Base-by-base conservation (phyloP, 2,797 vertebrate species). In the Acrossocheilus wenchowensis region DNA sequence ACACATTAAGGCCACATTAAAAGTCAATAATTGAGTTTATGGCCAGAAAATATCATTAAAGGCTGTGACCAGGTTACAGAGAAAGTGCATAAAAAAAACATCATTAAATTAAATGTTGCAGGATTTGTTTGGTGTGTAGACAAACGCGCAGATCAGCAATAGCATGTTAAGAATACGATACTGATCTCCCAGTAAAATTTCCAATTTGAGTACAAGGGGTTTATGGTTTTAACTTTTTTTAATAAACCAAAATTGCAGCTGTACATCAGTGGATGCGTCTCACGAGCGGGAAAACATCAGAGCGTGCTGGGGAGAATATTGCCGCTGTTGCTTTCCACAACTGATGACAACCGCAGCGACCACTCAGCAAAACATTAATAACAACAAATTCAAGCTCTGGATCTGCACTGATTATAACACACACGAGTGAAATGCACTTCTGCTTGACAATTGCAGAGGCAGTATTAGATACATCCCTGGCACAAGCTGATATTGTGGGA, bases 31-130 rank as follows among this genome's bases (percentile, higher is more conserved):
- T 78, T 82, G 79, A 81, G 87, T 92, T 92, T 91, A 91, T 36
- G 90, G 83, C 73, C 80, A 71, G 45, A 84, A 73, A 81, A 83
- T 71, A 89, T 89, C 89, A 93, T 92, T 91, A 85, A 93, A 88
- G 83, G 90, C 84, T 83, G 80, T 78, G 87, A 71, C 43, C 77
- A 87, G 87, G 90, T 84, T 92, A 93, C 39, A 66, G 54, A 39
- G 14, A 84, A 77, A 52, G 39, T 34, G 41, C n/a, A 36, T 75
- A 72, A 52, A 30, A 52, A 30, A 39, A 68, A 45, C 41, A 2
- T 21, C 62, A 45, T 50, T 50, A 64, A 68, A 68, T 68, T 8
- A 68, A 34, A 68, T 9, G 48, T 30, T 3, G 6, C 12, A 45
- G 72, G n/a, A 50, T 15, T 50, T 50, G n/a, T 50, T 77, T 11